Evolutionary conservation across 2,797 vertebrate genomes (phyloP).

Genomic region (Pangasius sanitwongsei): DNA sequence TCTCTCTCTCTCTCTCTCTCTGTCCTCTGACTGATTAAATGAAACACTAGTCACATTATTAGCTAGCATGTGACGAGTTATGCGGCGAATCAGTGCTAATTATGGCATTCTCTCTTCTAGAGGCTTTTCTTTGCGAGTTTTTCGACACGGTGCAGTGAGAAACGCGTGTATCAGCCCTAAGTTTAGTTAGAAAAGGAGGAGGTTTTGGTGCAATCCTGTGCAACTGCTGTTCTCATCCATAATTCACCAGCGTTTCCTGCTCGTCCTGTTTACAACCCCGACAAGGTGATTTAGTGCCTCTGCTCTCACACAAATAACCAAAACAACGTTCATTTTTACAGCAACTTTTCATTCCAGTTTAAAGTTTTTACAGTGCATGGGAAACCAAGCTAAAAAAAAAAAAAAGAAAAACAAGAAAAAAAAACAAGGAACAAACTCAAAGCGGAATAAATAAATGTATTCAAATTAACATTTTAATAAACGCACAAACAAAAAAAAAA

Average conservation of each 20-base stretch:
- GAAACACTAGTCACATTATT: neutral
- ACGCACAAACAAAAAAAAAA: neutral
- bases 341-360: too few species aligned
- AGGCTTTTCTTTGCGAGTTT: neutral
- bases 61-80: neutral
- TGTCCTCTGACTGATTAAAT: neutral
- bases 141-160: neutral
- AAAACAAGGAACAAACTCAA: neutral
- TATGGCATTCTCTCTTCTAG: neutral
- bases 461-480: neutral
- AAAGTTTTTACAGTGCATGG: neutral
- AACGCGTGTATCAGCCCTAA: neutral
- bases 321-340: neutral
- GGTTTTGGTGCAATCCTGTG: conserved; percentile 12
- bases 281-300: conserved; percentile 15
- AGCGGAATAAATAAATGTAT: neutral
- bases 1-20: neutral
- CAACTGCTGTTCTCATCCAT: conserved; percentile 24
- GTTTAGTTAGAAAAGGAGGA: neutral
- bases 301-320: neutral
- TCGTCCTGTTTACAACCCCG: neutral
- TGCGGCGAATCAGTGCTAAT: neutral
- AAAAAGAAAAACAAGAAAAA: too few species aligned
- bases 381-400: too few species aligned
- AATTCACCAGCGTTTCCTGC: neutral